These are phyloP conservation scores for Bombus huntii DNA, from an alignment of 1,140 invertebrate species.

Conservation along the genomic window DNA sequence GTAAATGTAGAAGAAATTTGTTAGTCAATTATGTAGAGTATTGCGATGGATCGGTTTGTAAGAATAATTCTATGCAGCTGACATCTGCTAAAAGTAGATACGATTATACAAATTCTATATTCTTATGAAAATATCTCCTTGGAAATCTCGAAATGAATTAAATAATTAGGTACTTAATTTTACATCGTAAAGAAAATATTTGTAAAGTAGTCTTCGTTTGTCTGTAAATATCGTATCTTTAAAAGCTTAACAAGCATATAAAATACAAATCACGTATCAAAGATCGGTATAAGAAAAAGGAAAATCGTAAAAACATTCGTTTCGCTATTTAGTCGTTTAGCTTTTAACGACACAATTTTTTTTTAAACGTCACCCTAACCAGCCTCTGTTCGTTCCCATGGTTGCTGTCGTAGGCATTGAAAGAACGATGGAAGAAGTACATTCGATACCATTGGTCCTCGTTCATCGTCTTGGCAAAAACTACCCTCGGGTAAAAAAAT, in stretches of 20 bases:
- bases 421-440: conserved; percentile 2
- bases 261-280: too few relatives aligned
- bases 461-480: conserved; percentile 21
- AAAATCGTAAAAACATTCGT: background rate
- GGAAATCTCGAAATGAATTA: background rate
- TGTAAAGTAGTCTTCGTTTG: too few relatives aligned
- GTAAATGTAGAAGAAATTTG: background rate
- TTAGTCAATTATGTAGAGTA: background rate
- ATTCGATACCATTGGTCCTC: background rate
- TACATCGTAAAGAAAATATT: too few relatives aligned
- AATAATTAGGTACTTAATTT: too few relatives aligned
- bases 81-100: background rate
- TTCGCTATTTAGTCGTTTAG: background rate
- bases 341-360: background rate
- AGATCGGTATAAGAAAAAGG: too few relatives aligned
- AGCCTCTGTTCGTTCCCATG: background rate
- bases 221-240: too few relatives aligned
- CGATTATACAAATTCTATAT: too few relatives aligned
- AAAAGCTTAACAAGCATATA: too few relatives aligned
- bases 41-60: background rate
- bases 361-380: background rate
- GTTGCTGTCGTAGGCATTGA: background rate
- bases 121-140: too few relatives aligned
- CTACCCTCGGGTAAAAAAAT: conserved; percentile 68
- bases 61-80: too few relatives aligned